phyloP scores from a whole-genome alignment of 2,797 vertebrate genomes.

The Sparidentex hasta region DNA sequence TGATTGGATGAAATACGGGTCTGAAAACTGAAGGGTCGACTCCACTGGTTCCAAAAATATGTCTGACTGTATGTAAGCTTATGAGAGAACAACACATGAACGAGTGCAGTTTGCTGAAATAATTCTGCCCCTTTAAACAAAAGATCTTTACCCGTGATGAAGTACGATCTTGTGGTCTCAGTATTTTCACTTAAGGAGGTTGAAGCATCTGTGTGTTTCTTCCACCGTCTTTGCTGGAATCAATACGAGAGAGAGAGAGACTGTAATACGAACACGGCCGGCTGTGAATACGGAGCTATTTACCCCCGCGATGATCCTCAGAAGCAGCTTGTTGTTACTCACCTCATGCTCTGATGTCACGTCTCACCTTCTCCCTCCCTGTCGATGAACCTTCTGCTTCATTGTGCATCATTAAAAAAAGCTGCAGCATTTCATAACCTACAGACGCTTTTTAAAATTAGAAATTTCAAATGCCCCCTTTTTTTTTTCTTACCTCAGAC shows the following conservation, averaged over 20 bases:
- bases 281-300: too few relatives aligned
- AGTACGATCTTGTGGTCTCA: background rate
- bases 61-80: too few relatives aligned
- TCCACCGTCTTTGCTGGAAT: background rate
- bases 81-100: too few relatives aligned
- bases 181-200: background rate
- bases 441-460: slow-evolving; percentile 58
- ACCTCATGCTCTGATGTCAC: slow-evolving; percentile 35
- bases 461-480: slow-evolving; percentile 58
- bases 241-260: slow-evolving; percentile 14
- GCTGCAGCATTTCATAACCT: slow-evolving; percentile 50
- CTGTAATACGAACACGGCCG: too few relatives aligned
- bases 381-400: slow-evolving; percentile 35
- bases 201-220: background rate
- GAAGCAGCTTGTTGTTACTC: slow-evolving; percentile 44
- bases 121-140: background rate
- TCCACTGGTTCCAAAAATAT: too few relatives aligned
- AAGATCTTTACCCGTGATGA: background rate
- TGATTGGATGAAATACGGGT: too few relatives aligned
- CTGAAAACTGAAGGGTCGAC: too few relatives aligned
- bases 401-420: slow-evolving; percentile 40
- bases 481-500: slow-evolving; percentile 60
- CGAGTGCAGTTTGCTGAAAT: too few relatives aligned
- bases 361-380: slow-evolving; percentile 33
- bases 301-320: background rate